phyloP scores from a whole-genome alignment of 2,113 vertebrate species.

The Ciconia maguari region DNA sequence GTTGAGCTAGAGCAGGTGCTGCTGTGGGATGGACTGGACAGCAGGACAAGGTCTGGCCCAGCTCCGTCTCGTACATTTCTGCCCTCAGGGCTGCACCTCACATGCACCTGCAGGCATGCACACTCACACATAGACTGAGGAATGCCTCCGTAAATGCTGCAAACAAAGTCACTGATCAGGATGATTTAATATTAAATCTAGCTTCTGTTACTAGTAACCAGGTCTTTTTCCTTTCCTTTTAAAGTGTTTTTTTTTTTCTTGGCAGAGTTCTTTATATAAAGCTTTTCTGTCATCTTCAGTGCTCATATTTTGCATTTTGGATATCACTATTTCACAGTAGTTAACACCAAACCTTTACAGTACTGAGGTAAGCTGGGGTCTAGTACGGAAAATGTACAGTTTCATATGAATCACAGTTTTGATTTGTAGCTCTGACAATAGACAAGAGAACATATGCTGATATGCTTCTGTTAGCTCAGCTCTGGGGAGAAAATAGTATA shows the following conservation, averaged over 20 bases:
- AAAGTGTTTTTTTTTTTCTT: neutral
- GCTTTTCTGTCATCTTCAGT: neutral
- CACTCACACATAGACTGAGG: neutral
- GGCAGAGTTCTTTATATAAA: neutral
- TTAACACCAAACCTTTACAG: neutral
- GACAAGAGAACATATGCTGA: constrained; percentile 11
- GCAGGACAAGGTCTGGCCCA: neutral
- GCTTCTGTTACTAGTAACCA: neutral
- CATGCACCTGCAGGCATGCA: rapidly evolving
- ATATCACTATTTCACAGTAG: neutral
- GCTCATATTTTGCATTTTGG: neutral
- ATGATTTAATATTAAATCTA: neutral
- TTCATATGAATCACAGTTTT: constrained; percentile 31
- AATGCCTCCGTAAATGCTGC: neutral
- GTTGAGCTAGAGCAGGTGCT: neutral
- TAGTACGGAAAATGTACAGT: neutral
- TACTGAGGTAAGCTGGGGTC: neutral
- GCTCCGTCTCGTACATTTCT: neutral
- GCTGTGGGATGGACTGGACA: neutral
- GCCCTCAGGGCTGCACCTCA: neutral
- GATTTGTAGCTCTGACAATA: constrained; percentile 30
- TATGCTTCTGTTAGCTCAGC: neutral
- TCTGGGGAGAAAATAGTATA: neutral
- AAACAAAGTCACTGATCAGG: neutral
- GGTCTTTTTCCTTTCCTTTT: neutral